Conservation (phyloP, 2,113 vertebrate genomes). For the Pelecanus crispus region DNA sequence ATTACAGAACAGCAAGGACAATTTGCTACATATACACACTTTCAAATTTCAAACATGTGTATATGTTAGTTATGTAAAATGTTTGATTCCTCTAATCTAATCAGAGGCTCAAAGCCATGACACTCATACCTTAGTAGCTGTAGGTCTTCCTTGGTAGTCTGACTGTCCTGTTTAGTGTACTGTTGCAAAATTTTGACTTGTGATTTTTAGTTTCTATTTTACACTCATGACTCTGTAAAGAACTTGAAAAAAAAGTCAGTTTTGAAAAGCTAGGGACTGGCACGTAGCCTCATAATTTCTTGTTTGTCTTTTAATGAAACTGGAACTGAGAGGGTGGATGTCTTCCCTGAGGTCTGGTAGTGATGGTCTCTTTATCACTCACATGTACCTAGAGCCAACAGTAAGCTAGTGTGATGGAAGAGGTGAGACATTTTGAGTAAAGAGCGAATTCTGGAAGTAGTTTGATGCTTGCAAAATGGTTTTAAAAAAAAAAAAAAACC, state of each 20-base stretch:
- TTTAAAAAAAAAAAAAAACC: too few relatives aligned
- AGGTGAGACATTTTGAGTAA: background rate
- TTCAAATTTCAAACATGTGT: background rate
- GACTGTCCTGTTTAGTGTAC: background rate
- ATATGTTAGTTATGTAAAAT: background rate
- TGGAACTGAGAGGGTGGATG: background rate
- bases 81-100: background rate
- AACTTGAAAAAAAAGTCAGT: background rate
- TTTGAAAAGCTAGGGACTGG: background rate
- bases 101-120: background rate
- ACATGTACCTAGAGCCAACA: rapidly evolving
- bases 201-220: background rate
- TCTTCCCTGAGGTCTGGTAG: background rate
- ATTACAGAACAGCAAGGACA: background rate
- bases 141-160: background rate
- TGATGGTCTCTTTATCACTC: background rate
- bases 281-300: background rate
- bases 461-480: background rate
- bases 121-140: background rate
- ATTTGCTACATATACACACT: background rate
- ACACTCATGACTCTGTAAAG: rapidly evolving
- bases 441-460: background rate
- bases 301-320: background rate
- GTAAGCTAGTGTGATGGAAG: background rate
- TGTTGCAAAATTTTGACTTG: background rate